Evolutionary conservation across 2,888 invertebrate species (phyloP).

Genomic region (Oconnorella tubifera): DNA sequence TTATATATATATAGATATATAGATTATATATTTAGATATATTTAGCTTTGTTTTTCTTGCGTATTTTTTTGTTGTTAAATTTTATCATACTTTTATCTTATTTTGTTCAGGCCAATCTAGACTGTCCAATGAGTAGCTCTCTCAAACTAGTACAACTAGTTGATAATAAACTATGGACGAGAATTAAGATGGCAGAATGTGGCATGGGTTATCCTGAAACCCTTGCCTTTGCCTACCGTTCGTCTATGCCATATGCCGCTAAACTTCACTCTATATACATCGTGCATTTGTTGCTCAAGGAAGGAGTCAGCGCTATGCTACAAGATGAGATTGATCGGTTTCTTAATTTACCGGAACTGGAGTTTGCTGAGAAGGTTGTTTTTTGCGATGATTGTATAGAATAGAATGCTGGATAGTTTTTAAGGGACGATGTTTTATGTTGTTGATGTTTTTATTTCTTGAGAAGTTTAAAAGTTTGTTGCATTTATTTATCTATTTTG

Average conservation of each 20-base stretch:
- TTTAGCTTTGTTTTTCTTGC: too few species aligned
- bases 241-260: background rate
- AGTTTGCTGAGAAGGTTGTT: background rate
- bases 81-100: background rate
- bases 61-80: too few species aligned
- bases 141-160: background rate
- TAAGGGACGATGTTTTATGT: too few species aligned
- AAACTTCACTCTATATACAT: background rate
- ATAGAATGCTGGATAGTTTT: too few species aligned
- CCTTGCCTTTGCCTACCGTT: background rate
- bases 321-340: background rate
- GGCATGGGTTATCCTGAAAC: background rate
- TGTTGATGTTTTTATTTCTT: too few species aligned
- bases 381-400: too few species aligned
- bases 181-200: background rate
- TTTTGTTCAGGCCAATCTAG: background rate
- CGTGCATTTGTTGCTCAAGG: background rate
- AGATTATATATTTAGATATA: too few species aligned
- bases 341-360: background rate
- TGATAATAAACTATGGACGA: background rate
- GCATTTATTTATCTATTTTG: too few species aligned
- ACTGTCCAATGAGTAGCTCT: conserved; percentile 6
- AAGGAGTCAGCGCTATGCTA: background rate
- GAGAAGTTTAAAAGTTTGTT: too few species aligned
- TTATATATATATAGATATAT: too few species aligned